Conservation (phyloP, 2,113 vertebrate species). For the Trochalopteron elliotii region DNA sequence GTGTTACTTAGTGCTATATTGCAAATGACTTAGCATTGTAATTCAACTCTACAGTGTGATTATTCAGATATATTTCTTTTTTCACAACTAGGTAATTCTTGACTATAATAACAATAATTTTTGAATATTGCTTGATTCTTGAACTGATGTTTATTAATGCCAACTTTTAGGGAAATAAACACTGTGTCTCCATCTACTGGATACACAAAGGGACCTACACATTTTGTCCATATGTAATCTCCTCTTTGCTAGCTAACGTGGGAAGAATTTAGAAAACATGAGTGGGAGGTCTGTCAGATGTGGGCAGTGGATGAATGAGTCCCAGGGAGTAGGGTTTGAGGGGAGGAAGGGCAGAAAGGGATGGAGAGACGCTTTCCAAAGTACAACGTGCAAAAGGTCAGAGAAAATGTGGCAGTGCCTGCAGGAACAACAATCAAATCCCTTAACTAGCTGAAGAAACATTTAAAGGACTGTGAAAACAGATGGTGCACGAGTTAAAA, state of each 20-base stretch:
- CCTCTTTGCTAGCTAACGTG: not conserved
- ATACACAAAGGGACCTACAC: not conserved
- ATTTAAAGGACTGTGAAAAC: constrained; percentile 43
- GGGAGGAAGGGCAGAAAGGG: not conserved
- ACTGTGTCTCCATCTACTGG: constrained; percentile 63
- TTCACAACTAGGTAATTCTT: not conserved
- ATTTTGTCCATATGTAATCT: not conserved
- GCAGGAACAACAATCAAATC: not conserved
- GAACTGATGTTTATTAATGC: not conserved
- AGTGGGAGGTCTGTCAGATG: not conserved
- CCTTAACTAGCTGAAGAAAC: constrained; percentile 32
- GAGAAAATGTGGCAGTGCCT: not conserved
- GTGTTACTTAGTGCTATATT: not conserved
- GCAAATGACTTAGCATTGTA: constrained; percentile 3
- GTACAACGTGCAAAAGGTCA: not conserved
- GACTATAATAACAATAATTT: not conserved
- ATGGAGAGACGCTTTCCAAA: not conserved
- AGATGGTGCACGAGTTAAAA: constrained; percentile 51
- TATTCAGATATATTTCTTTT: not conserved
- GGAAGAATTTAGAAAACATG: not conserved
- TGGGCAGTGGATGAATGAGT: not conserved
- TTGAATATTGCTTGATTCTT: not conserved
- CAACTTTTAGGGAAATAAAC: constrained; percentile 3
- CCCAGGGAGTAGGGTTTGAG: not conserved
- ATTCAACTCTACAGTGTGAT: not conserved